phyloP scores from a whole-genome alignment of 2,888 invertebrate genomes.

The Habrosyne pyritoides region DNA sequence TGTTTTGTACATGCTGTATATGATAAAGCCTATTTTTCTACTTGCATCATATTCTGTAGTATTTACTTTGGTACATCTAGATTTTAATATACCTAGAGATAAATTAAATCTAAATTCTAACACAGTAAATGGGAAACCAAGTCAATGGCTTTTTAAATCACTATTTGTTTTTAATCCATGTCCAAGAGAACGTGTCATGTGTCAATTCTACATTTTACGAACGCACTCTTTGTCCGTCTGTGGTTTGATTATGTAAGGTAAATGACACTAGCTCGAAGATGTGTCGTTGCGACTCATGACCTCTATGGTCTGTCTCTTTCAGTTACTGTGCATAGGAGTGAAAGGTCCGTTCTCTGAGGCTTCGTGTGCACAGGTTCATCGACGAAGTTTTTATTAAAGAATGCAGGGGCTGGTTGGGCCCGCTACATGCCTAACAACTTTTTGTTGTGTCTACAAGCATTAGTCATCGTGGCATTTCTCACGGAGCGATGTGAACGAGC shows the following conservation, averaged over 20 bases:
- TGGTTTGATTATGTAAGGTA: no score
- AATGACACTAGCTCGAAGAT: no score
- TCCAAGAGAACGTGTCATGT: no score
- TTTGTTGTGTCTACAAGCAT: constrained; percentile 6
- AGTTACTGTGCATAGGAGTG: no score
- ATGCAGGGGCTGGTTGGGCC: not conserved
- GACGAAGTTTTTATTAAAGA: no score
- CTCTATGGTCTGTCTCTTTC: no score
- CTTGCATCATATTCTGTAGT: not conserved
- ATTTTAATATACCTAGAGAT: not conserved
- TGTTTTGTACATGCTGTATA: not conserved
- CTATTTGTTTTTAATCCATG: no score
- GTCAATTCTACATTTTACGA: not conserved
- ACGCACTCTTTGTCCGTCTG: not conserved
- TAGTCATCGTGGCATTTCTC: not conserved
- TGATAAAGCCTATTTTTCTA: no score
- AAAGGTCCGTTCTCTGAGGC: no score
- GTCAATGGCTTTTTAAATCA: not conserved
- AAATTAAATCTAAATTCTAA: not conserved
- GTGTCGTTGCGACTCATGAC: no score
- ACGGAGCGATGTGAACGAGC: not conserved
- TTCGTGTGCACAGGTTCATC: no score
- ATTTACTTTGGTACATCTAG: not conserved
- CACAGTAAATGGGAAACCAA: not conserved
- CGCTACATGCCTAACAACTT: constrained; percentile 6